Evolutionary conservation across 2,113 vertebrate genomes (phyloP).

Genomic region (Ursus arctos): DNA sequence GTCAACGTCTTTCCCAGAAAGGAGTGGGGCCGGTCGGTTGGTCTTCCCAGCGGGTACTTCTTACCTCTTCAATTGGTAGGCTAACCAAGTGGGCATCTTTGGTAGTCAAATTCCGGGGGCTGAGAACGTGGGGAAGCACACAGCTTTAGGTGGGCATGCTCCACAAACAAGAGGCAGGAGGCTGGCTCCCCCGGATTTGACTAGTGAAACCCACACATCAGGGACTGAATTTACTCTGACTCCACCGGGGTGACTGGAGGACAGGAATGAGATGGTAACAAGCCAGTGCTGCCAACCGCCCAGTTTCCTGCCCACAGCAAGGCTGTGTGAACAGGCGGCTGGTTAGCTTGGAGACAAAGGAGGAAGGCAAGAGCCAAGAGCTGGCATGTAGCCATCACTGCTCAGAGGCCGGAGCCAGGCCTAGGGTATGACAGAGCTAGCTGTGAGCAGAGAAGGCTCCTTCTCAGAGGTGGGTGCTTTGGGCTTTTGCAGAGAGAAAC

Average conservation of each 20-base stretch:
- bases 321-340: background rate
- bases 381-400: background rate
- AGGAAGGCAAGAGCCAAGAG: background rate
- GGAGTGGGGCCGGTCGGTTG: too few species aligned
- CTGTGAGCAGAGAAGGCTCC: background rate
- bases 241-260: background rate
- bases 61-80: background rate
- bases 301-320: background rate
- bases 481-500: background rate
- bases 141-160: background rate
- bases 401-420: background rate
- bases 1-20: background rate
- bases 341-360: background rate
- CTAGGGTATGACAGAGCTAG: background rate
- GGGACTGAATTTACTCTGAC: background rate
- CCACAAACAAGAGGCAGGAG: background rate
- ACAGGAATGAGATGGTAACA: background rate
- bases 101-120: background rate
- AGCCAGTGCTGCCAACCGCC: background rate
- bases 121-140: background rate
- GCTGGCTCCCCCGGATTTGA: background rate
- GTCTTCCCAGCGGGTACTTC: accelerated
- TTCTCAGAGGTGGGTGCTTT: background rate
- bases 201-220: background rate
- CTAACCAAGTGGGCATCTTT: background rate